Evolutionary conservation across 2,113 vertebrate genomes (phyloP).

Genomic region (Mohoua ochrocephala): DNA sequence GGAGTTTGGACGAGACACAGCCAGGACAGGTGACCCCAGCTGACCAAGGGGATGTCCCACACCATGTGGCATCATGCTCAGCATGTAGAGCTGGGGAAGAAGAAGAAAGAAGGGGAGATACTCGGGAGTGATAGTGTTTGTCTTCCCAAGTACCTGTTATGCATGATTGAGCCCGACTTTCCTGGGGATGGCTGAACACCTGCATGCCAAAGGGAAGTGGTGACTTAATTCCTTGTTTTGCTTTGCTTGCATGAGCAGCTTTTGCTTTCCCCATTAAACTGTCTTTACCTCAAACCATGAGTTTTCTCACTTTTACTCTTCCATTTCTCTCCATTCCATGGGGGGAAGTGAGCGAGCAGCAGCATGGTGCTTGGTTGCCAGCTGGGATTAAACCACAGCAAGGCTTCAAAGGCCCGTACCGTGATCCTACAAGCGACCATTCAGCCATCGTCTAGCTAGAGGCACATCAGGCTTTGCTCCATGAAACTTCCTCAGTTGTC

Average conservation of each 20-base stretch:
- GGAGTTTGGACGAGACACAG: neutral
- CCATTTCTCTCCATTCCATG: neutral
- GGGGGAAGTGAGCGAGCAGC: neutral
- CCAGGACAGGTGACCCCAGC: neutral
- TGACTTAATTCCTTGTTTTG: neutral
- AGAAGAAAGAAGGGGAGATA: neutral
- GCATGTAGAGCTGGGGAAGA: neutral
- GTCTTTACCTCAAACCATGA: neutral
- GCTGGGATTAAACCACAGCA: neutral
- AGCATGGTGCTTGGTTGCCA: accelerated
- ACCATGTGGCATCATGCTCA: neutral
- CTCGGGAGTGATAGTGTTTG: accelerated
- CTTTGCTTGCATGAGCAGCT: neutral
- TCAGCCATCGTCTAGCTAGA: neutral
- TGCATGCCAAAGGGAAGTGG: neutral
- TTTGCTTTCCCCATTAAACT: neutral
- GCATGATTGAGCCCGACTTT: accelerated
- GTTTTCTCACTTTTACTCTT: neutral
- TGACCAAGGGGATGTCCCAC: neutral
- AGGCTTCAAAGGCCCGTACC: neutral
- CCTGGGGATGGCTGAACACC: neutral
- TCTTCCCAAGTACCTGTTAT: neutral
- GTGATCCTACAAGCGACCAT: neutral
- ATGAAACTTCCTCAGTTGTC: neutral
- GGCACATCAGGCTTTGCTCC: neutral